Conservation (phyloP, 2,113 vertebrate species). For the Lagopus muta region DNA sequence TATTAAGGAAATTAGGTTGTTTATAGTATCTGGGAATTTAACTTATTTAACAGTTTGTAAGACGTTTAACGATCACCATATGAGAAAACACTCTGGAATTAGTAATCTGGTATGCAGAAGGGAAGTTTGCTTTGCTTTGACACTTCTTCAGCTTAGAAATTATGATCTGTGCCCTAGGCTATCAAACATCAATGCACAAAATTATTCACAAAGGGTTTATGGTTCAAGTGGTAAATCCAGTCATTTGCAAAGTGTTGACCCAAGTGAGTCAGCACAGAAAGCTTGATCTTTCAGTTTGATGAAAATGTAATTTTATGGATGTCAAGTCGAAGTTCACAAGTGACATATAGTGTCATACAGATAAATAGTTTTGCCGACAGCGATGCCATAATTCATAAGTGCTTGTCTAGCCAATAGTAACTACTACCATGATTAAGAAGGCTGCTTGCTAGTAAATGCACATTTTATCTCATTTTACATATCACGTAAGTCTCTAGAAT, state of each 20-base stretch:
- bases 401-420: constrained; percentile 71
- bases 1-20: background rate
- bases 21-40: constrained; percentile 25
- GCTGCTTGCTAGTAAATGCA: constrained; percentile 65
- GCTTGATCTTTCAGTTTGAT: constrained; percentile 85
- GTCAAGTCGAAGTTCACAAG: constrained; percentile 84
- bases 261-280: constrained; percentile 79
- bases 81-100: constrained; percentile 40
- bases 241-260: constrained; percentile 85
- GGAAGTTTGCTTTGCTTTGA: constrained; percentile 72
- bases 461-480: constrained; percentile 56
- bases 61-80: constrained; percentile 42
- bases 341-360: constrained; percentile 81
- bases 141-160: constrained; percentile 74
- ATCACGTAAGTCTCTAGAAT: constrained; percentile 47
- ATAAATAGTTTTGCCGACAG: constrained; percentile 84
- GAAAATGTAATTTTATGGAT: constrained; percentile 85
- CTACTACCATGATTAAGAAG: constrained; percentile 67
- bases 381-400: constrained; percentile 82
- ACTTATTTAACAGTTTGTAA: constrained; percentile 30
- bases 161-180: constrained; percentile 81
- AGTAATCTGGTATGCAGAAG: constrained; percentile 76
- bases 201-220: constrained; percentile 83
- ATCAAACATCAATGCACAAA: constrained; percentile 80
- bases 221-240: constrained; percentile 85